Evolutionary conservation across 2,888 invertebrate genomes (phyloP).

Genomic region (Carpatolechia fugitivella): DNA sequence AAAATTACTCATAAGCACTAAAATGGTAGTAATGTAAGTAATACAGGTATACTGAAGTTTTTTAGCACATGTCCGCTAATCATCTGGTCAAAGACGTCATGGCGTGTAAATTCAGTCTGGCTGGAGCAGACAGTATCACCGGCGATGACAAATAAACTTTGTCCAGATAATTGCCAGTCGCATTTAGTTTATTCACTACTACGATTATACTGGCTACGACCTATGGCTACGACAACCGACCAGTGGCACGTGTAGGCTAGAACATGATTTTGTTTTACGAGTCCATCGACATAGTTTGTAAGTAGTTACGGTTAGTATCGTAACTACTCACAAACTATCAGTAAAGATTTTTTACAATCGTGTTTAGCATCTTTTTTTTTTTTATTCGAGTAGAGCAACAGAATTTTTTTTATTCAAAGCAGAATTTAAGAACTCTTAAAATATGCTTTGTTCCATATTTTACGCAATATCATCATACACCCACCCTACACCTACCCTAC

Average conservation of each 20-base stretch:
- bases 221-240: no score
- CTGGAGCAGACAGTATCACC: constrained; percentile 25
- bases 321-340: no score
- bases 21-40: background rate
- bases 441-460: no score
- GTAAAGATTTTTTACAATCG: no score
- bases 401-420: no score
- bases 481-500: no score
- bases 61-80: constrained; percentile 29
- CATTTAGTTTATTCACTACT: background rate
- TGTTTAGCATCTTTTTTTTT: no score
- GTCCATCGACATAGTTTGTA: background rate
- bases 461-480: no score
- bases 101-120: constrained; percentile 18
- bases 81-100: constrained; percentile 22
- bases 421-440: no score
- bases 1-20: background rate
- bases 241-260: background rate
- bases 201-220: background rate
- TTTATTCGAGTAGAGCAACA: no score
- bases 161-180: background rate
- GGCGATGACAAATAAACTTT: constrained; percentile 15
- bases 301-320: no score
- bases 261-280: background rate
- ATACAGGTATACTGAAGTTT: constrained; percentile 19